Evolutionary conservation across 1,140 invertebrate species (phyloP), one percentile per base, ranked within the genome.

Genomic region (Aphelinus atriplicis): DNA sequence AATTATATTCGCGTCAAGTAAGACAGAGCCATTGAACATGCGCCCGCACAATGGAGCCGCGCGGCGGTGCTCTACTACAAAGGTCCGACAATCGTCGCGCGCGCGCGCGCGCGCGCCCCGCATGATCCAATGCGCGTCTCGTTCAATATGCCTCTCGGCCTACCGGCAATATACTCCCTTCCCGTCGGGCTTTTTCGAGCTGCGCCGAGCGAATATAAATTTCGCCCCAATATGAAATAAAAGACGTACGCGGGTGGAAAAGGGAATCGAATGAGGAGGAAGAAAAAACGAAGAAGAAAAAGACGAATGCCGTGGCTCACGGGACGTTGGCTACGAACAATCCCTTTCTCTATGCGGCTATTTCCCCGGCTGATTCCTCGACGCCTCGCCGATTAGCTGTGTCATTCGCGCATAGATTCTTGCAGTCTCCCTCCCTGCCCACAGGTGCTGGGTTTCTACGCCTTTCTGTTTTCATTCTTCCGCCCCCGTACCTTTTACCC

Each of bases 281-380:
- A 65, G 45, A 68, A 68, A 58, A 68, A 53, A 53, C 9, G 9
- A 53, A 68, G 45, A 42, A 5, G 45, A 61, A 3, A 42, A 61
- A 61, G 60, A 42, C 7, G 3, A 10, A 42, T 45, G 63, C 0
- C 26, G 26, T 26, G 26, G 26, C 50, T 43, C 4, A 43, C 10
- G 7, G 45, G 67, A 66, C 78, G 68, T 80, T 82, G 80, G 79
- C 81, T 82, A 75, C 78, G 76, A 71, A 72, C 78, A 82, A 82
- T 82, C 80, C 79, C 80, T 81, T 81, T 79, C 76, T 79, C 81
- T 70, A 80, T 81, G 73, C 63, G 64, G 65, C 72, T 63, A 75
- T 81, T 80, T 82, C 78, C 68, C 10, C 50, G 47, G n/a, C 9
- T 5, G 62, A 3, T 68, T 68, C 45, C 10, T 58, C 43, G 45